These are phyloP conservation scores for Epinotia bilunana DNA, from an alignment of 2,888 invertebrate genomes.

Conservation along the genomic window DNA sequence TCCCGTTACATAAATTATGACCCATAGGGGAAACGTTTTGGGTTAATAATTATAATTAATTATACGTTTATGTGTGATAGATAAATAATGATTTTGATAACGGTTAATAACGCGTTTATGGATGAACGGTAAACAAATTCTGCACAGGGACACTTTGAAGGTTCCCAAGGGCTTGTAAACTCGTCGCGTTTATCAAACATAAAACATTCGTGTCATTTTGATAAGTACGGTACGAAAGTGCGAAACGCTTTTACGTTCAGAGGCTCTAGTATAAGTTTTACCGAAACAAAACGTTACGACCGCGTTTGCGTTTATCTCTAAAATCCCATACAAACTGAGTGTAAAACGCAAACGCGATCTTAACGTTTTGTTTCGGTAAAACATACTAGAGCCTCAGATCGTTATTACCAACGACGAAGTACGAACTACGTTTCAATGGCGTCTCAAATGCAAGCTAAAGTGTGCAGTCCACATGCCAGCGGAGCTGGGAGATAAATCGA, in stretches of 20 bases:
- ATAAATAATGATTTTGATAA: constrained; percentile 8
- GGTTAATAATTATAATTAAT: constrained; percentile 44
- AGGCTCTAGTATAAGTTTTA: too few species aligned
- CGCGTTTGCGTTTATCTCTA: too few species aligned
- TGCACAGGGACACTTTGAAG: background rate
- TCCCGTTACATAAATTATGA: constrained; percentile 46
- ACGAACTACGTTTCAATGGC: background rate
- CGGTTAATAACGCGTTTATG: background rate
- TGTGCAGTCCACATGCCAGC: background rate
- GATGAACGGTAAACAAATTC: background rate
- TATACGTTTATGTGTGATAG: background rate
- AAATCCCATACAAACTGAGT: too few species aligned
- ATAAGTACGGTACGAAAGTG: background rate
- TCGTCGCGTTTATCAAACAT: background rate
- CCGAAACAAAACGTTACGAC: too few species aligned
- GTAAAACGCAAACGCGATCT: too few species aligned
- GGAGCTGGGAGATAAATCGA: too few species aligned
- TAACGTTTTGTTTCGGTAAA: too few species aligned
- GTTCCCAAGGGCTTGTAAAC: background rate
- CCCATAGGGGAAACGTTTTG: constrained; percentile 44
- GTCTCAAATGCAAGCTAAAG: background rate
- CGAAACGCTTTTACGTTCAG: too few species aligned
- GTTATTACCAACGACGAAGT: background rate
- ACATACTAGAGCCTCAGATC: too few species aligned
- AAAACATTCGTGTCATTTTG: background rate